Evolutionary conservation across 2,113 vertebrate genomes (phyloP), one percentile per base, ranked within the genome.

Genomic region (Ciconia maguari): DNA sequence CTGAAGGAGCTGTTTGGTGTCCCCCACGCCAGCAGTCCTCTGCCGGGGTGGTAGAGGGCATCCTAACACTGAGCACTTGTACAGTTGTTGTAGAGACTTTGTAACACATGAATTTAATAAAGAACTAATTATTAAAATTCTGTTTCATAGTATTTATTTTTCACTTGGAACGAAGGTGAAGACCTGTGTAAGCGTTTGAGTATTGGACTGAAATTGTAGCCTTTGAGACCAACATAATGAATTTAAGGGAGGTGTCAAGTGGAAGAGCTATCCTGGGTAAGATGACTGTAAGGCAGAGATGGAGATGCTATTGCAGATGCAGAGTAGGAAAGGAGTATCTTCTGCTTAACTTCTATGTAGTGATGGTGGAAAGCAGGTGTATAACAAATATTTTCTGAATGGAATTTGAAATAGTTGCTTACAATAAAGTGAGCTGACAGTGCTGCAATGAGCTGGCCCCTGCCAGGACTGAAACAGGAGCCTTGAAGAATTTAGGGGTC

Each of bases 51-150:
- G 68, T 70, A 87, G 78, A 87, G 90, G 82, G 61, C 69, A 83
- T 60, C 91, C 78, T 87, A 74, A 68, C 88, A 74, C 72, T 8
- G 64, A 77, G 91, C 92, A 25, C 76, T 11, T 12, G 19, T 19
- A 2, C 13, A 22, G 48, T 1, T 3, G 10, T 7, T 6, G 52
- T 8, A n/a, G 77, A 7, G 11, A 10, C 91, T 94, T 96, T 92
- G 48, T 88, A 95, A 87, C 26, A 30, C 19, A 5, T 20, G 7
- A 30, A 21, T 58, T 83, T 26, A 97, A 94, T 97, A 96, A 97
- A 97, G 34, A 54, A 41, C 32, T 21, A 25, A 90, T 94, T 97
- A 83, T 74, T 90, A 74, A 82, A 77, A 26, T 4, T 4, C 34
- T 49, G 3, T 0, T 68, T 49, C 3, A 1, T 2, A 4, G 51